Conservation (phyloP, 2,888 invertebrate genomes). For the Clitarchus hookeri region DNA sequence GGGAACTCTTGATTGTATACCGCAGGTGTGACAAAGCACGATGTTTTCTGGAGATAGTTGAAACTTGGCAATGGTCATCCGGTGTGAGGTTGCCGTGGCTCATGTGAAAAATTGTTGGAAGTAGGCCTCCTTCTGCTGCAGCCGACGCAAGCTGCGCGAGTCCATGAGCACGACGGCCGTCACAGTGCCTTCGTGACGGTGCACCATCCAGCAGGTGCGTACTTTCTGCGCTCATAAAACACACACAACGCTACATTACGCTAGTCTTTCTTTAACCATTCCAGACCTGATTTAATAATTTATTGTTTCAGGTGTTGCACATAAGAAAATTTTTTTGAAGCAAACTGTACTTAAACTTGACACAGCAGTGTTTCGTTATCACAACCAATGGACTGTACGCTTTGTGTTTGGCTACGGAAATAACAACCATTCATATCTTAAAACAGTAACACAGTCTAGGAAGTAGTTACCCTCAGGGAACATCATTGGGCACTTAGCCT, state of each 20-base stretch:
- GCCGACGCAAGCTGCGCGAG: not conserved
- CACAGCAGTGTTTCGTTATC: no score
- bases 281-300: no score
- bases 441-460: no score
- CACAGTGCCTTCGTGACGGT: not conserved
- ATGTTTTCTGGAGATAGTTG: not conserved
- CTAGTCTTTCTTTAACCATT: no score
- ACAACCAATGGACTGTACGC: no score
- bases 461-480: no score
- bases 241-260: not conserved
- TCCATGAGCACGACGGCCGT: conserved; percentile 14
- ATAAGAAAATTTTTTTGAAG: no score
- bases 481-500: no score
- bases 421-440: no score
- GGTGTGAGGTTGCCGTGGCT: not conserved
- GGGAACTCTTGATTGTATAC: not conserved
- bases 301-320: no score
- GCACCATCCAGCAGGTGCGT: conserved; percentile 10
- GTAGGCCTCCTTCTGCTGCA: conserved; percentile 21
- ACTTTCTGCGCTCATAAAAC: not conserved
- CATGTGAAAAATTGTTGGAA: conserved; percentile 15
- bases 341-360: no score
- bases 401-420: no score
- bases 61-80: not conserved
- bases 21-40: not conserved